A percentile compares a stretch with the other conserved stretches of the same genome.
Evolutionary conservation across 2,113 vertebrate genomes (phyloP).

Genomic region (Pachypanchax playfairii): DNA sequence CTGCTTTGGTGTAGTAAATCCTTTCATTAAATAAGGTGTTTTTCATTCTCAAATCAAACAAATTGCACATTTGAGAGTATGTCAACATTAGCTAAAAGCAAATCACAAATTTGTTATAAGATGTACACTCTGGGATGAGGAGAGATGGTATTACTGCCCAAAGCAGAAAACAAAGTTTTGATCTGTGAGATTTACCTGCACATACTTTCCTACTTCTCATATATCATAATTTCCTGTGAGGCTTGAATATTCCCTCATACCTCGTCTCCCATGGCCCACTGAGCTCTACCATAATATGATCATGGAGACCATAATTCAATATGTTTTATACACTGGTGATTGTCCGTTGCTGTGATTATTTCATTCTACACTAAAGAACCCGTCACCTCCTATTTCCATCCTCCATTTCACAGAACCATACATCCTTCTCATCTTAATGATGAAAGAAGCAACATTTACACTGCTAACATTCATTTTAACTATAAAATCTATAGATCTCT

Average conservation of each 20-base stretch:
- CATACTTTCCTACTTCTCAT: slow-evolving; percentile 38
- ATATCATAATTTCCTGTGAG: slow-evolving; percentile 51
- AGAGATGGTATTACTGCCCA: slow-evolving; percentile 18
- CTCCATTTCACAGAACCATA: slow-evolving; percentile 24
- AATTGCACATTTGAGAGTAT: neutral
- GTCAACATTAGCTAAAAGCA: neutral
- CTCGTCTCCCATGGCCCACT: slow-evolving; percentile 32
- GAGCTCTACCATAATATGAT: slow-evolving; percentile 58
- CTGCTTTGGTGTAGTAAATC: slow-evolving; percentile 1
- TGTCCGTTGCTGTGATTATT: slow-evolving; percentile 56
- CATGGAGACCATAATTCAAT: slow-evolving; percentile 63
- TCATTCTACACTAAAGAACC: slow-evolving; percentile 53
- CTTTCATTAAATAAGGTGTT: neutral
- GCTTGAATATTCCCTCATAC: slow-evolving; percentile 29
- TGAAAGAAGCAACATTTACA: neutral
- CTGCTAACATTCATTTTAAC: neutral
- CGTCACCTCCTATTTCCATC: slow-evolving; percentile 37
- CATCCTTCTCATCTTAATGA: slow-evolving; percentile 15
- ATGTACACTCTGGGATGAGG: neutral
- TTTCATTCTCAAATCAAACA: slow-evolving; percentile 1
- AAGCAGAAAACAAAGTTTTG: slow-evolving; percentile 29
- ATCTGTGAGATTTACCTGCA: slow-evolving; percentile 35
- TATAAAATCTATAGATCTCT: slow-evolving; percentile 1
- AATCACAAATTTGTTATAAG: neutral
- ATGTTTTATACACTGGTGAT: slow-evolving; percentile 54